Conservation (phyloP, 1,140 invertebrate species). For the Trichonephila inaurata region DNA sequence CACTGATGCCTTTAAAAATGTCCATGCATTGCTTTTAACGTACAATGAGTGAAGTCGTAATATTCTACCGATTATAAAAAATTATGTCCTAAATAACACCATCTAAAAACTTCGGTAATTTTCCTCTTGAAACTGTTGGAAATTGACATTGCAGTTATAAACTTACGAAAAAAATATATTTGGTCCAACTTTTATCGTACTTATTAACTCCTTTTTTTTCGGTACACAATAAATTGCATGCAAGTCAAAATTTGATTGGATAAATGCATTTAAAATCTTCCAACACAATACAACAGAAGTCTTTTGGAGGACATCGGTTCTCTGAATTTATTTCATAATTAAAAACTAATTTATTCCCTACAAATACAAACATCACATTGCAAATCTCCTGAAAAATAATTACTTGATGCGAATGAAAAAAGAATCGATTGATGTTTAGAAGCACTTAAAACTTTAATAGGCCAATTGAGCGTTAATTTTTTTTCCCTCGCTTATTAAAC, state of each 20-base stretch:
- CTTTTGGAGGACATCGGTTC: background rate
- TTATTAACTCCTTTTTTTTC: background rate
- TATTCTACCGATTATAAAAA: too few species aligned
- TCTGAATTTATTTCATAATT: conserved; percentile 26
- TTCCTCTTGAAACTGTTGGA: background rate
- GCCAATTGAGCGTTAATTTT: conserved; percentile 59
- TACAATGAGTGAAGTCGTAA: too few species aligned
- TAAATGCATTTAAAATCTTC: conserved; percentile 14
- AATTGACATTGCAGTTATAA: background rate
- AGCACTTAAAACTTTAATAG: conserved; percentile 75
- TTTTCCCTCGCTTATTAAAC: conserved; percentile 34
- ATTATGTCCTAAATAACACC: too few species aligned
- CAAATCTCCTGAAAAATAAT: conserved; percentile 58
- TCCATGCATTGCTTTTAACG: too few species aligned
- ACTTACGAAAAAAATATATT: background rate
- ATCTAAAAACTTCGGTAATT: background rate
- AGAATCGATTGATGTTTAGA: conserved; percentile 58
- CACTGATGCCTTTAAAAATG: too few species aligned
- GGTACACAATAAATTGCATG: background rate
- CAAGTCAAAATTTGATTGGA: conserved; percentile 20
- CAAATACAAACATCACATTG: conserved; percentile 42
- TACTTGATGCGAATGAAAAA: conserved; percentile 10
- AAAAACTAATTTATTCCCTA: conserved; percentile 19
- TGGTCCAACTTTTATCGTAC: background rate
- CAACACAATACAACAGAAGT: background rate